These are phyloP conservation scores for Papilio xuthus DNA, from an alignment of 1,140 invertebrate genomes.

Conservation along the genomic window DNA sequence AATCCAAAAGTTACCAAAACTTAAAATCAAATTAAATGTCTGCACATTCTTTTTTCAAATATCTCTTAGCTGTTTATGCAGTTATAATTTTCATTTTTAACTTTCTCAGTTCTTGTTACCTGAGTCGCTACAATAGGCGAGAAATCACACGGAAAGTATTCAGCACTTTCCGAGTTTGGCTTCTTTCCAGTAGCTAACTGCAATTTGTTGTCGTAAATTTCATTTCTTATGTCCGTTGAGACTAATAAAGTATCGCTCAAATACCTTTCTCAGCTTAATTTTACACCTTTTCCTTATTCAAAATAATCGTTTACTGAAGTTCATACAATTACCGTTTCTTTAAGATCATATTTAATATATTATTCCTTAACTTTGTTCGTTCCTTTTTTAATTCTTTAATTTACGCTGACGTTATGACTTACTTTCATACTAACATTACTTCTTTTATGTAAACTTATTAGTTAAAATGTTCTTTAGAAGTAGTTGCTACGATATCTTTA, in stretches of 20 bases:
- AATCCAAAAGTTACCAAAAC: background rate
- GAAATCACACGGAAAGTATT: slow-evolving; percentile 2
- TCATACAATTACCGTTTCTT: too few species aligned
- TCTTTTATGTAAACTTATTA: too few species aligned
- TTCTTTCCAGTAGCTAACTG: slow-evolving; percentile 6
- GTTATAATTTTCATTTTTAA: background rate
- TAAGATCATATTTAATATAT: too few species aligned
- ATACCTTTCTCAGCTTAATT: background rate
- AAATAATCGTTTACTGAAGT: background rate
- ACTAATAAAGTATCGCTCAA: slow-evolving; percentile 1
- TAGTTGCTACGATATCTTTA: too few species aligned
- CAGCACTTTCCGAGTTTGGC: slow-evolving; percentile 15
- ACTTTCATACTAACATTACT: too few species aligned
- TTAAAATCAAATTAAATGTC: background rate
- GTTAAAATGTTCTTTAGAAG: too few species aligned
- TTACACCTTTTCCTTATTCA: background rate
- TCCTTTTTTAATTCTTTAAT: too few species aligned
- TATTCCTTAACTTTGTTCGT: too few species aligned
- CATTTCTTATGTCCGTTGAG: slow-evolving; percentile 7
- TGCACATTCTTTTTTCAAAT: background rate
- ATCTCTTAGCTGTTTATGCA: background rate
- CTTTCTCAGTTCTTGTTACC: background rate
- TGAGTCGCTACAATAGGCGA: background rate
- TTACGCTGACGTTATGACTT: too few species aligned
- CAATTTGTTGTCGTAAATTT: slow-evolving; percentile 25